phyloP scores from a whole-genome alignment of 2,888 invertebrate species.

The Drosophila pseudotalamancana region DNA sequence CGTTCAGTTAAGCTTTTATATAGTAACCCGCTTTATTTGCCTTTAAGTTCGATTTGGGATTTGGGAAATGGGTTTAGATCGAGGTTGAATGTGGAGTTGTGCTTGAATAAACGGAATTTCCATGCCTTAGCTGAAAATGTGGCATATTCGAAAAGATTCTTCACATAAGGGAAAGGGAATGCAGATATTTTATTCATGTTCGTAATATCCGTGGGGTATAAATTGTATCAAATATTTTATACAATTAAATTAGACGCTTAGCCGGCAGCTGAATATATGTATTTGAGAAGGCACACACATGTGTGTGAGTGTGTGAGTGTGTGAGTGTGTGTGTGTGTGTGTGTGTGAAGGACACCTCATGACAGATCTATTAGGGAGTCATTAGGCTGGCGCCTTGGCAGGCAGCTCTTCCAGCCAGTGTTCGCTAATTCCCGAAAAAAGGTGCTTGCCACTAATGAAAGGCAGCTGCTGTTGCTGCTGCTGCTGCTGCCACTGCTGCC shows the following conservation, averaged over 20 bases:
- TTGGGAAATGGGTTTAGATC: too few species aligned
- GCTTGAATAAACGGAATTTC: too few species aligned
- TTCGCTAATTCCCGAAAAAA: slow-evolving; percentile 60
- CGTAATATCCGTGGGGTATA: background rate
- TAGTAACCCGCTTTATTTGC: too few species aligned
- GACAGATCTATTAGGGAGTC: slow-evolving; percentile 48
- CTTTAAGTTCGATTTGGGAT: too few species aligned
- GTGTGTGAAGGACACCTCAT: background rate
- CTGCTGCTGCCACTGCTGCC: slow-evolving; percentile 46
- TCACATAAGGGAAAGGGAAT: background rate
- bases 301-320: background rate
- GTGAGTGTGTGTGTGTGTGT: background rate
- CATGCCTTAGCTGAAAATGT: too few species aligned
- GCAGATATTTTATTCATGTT: background rate
- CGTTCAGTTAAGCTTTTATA: too few species aligned
- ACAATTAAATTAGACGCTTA: slow-evolving; percentile 5
- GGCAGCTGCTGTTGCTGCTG: slow-evolving; percentile 50
- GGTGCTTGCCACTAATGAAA: slow-evolving; percentile 64
- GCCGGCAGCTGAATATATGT: background rate
- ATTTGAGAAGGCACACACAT: background rate
- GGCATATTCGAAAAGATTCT: background rate
- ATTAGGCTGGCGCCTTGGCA: slow-evolving; percentile 22
- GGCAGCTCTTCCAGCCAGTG: slow-evolving; percentile 2
- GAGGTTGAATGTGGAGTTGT: too few species aligned
- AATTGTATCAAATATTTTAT: background rate